Conservation (phyloP, 2,888 invertebrate species). For the Scotopteryx bipunctaria region DNA sequence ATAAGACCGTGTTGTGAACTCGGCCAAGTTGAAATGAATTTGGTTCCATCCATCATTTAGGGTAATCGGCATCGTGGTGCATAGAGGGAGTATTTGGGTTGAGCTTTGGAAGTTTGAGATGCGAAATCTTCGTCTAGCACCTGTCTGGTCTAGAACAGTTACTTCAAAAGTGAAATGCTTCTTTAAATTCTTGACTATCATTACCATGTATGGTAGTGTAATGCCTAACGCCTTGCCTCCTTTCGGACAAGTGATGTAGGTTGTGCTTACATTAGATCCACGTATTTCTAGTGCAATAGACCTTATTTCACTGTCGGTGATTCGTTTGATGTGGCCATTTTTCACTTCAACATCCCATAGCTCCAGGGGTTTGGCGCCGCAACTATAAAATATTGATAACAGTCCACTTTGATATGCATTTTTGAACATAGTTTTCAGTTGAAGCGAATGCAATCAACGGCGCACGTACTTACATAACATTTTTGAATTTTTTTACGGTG, state of each 20-base stretch:
- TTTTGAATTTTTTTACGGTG: too few relatives aligned
- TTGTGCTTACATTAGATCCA: conserved; percentile 97
- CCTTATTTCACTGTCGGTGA: conserved; percentile 96
- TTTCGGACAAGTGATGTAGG: conserved; percentile 96
- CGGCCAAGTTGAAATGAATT: conserved; percentile 98
- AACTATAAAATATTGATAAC: conserved; percentile 80
- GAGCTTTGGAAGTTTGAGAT: conserved; percentile 98
- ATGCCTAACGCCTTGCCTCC: conserved; percentile 96
- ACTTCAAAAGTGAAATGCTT: conserved; percentile 99
- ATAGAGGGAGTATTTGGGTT: conserved; percentile 87
- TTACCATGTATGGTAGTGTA: conserved; percentile 95
- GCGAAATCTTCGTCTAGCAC: conserved; percentile 94
- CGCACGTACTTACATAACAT: too few relatives aligned
- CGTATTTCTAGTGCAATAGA: conserved; percentile 97
- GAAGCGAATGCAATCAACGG: too few relatives aligned
- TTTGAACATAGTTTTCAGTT: conserved; percentile 77
- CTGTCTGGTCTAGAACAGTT: conserved; percentile 91
- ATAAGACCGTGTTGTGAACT: conserved; percentile 97
- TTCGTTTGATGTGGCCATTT: conserved; percentile 36
- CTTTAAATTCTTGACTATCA: conserved; percentile 98
- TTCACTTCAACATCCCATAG: conserved; percentile 69
- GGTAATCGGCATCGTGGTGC: conserved; percentile 99
- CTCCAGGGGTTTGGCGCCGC: conserved; percentile 79
- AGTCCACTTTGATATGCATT: conserved; percentile 81
- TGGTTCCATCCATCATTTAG: conserved; percentile 94